phyloP scores from a whole-genome alignment of 2,888 invertebrate species.

The Ectemnius lituratus region DNA sequence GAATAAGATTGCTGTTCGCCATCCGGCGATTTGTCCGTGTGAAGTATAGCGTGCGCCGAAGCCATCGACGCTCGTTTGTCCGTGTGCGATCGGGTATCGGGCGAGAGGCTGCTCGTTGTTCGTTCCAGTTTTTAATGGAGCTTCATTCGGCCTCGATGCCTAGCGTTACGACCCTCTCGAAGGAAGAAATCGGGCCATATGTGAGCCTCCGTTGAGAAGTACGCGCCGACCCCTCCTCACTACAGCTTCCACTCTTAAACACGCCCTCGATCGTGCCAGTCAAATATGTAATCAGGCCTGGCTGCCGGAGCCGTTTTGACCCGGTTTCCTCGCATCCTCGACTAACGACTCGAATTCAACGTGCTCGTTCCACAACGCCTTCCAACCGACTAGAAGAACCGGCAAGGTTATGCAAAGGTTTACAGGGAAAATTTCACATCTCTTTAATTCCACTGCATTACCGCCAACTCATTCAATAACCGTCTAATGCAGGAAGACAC shows the following conservation, averaged over 20 bases:
- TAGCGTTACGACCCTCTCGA: not conserved
- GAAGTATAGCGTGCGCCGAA: not conserved
- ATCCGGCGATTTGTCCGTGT: not conserved
- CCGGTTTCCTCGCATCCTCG: constrained; percentile 51
- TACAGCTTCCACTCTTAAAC: constrained; percentile 22
- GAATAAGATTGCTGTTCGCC: not conserved
- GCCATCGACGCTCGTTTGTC: no score
- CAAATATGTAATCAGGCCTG: constrained; percentile 55
- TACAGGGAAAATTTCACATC: no score
- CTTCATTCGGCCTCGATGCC: no score
- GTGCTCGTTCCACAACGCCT: constrained; percentile 14
- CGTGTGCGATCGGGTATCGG: no score
- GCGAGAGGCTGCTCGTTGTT: not conserved
- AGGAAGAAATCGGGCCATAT: constrained; percentile 4
- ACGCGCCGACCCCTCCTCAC: not conserved
- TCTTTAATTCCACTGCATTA: constrained; percentile 3
- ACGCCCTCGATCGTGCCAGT: constrained; percentile 36
- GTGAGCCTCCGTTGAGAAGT: not conserved
- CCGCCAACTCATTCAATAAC: no score
- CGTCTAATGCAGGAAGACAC: no score
- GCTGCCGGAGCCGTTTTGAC: constrained; percentile 58
- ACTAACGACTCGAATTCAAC: constrained; percentile 53
- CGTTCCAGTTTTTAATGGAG: no score
- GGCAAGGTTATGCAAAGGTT: no score
- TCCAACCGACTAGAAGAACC: constrained; percentile 9